Base-by-base conservation (phyloP, 2,797 vertebrate genomes). In the Mus minutoides region DNA sequence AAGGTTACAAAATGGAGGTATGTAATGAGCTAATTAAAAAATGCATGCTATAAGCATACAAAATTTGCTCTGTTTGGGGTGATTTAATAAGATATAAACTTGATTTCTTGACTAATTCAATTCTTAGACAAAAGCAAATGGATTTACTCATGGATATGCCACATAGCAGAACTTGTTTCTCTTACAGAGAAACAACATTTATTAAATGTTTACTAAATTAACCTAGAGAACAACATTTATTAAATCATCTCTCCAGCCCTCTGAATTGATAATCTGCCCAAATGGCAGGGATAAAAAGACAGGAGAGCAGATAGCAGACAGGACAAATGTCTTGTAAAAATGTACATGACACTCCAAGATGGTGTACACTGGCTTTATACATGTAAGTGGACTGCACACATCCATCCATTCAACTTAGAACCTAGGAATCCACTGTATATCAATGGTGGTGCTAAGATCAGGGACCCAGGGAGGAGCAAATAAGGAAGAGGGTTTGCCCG, bases 141-240 rank as follows among this genome's bases (percentile, higher is more conserved):
- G 49, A 2, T 80, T 80, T 77, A 46, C 43, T 90, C 24, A 67
- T 62, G n/a, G 12, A 73, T 49, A 94, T 83, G 46, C 34, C 31
- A 88, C 17, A 60, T 73, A 78, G 77, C 34, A 87, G 91, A 92
- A 52, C 71, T 76, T 69, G 56, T 93, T 95, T 93, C 16, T 93
- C 16, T 3, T 24, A 16, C 24, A 31, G 21, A 22, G 22, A n/a
- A 49, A 85, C 17, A 75, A 78, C 43, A 46, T 37, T 16, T 78
- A 17, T 82, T 82, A 64, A 90, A 60, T 64, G 49, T 49, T 49
- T 49, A 49, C 49, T 49, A 49, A 49, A 49, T 49, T 49, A 49
- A 12, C 77, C 73, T n/a, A 76, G 54, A 78, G 40, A 49, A 82
- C 17, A 75, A 75, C 43, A 46, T 37, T 16, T 78, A 17, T 82